Base-by-base conservation (phyloP, 2,113 vertebrate genomes). In the Macquaria ambigua region DNA sequence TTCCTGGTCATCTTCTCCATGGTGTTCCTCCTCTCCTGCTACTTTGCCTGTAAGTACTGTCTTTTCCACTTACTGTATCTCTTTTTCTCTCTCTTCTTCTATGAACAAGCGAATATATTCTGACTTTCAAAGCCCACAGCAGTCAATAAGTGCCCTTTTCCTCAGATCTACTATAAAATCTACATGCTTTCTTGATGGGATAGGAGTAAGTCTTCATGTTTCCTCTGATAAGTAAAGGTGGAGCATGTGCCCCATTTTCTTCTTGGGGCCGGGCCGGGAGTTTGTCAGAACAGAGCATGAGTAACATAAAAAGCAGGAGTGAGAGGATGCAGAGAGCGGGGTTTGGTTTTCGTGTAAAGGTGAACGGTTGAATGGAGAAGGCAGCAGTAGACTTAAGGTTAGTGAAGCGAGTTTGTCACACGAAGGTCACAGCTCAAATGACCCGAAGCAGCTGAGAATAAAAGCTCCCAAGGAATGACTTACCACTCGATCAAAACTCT, bases 11-110 rank as follows among this genome's bases (percentile, higher is more conserved):
- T 98, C 94, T 98, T 98, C 89, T 94, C 90, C 90, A 81, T 96
- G 77, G 97, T 98, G 87, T 97, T 98, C 86, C 78, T 96, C 74
- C 93, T 98, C 67, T 98, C 97, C 74, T 97, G 97, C 93, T 98
- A 97, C 91, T 98, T 97, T 91, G 97, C 97, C 87, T 97, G 97
- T 98, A 93, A 97, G 97, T 96, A 91, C 68, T 25, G 56, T 59
- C 71, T 74, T 80, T 83, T 89, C 48, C 75, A 83, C 82, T 87
- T 81, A 82, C 39, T 59, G 21, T 31, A 46, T 78, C n/a, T 52
- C 62, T 56, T 9, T 59, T 56, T 55, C 25, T 82, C 37, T 64
- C 43, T 73, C 12, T 41, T 39, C 43, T 78, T 31, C 39, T 7
- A 21, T 8, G 23, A 74, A 28, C 6, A 6, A 41, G 58, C 3